Percentiles rank a stretch among this genome's conserved stretches.
Evolutionary conservation across 1,140 invertebrate genomes (phyloP).

Genomic region (Lepidurus packardi): DNA sequence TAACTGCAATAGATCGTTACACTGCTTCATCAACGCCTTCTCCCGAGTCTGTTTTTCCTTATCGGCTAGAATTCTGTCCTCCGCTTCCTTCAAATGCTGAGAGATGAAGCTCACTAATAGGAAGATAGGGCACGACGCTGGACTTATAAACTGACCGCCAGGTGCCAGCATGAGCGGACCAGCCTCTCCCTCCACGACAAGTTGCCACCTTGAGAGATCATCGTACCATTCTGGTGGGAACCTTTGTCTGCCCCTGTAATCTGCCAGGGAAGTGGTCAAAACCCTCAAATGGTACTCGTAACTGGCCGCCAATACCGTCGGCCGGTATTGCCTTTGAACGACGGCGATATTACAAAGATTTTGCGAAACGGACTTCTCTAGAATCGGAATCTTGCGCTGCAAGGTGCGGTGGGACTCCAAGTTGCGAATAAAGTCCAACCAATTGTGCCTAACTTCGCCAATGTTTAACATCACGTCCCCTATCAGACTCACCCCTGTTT

Average conservation of each 20-base stretch:
- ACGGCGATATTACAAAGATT: slow-evolving; percentile 74
- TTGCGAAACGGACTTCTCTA: slow-evolving; percentile 70
- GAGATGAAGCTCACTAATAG: slow-evolving; percentile 77
- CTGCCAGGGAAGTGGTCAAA: slow-evolving; percentile 72
- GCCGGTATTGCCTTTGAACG: slow-evolving; percentile 81
- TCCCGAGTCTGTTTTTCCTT: slow-evolving; percentile 73
- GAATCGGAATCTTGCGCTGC: slow-evolving; percentile 66
- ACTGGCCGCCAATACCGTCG: slow-evolving; percentile 70
- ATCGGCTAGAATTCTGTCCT: slow-evolving; percentile 62
- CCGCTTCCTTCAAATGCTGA: slow-evolving; percentile 66
- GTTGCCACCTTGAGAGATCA: slow-evolving; percentile 63
- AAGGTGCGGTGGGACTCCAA: slow-evolving; percentile 66
- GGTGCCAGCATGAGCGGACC: slow-evolving; percentile 88
- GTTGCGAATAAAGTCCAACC: slow-evolving; percentile 83
- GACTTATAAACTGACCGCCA: slow-evolving; percentile 85
- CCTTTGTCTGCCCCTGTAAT: slow-evolving; percentile 62
- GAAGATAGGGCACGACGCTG: slow-evolving; percentile 77
- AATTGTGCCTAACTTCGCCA: slow-evolving; percentile 82
- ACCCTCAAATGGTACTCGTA: slow-evolving; percentile 75
- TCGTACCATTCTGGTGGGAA: slow-evolving; percentile 60
- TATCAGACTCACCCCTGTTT: slow-evolving; percentile 80
- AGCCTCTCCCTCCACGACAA: slow-evolving; percentile 86
- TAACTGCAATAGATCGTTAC: slow-evolving; percentile 60
- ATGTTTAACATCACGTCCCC: slow-evolving; percentile 81
- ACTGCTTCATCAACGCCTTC: slow-evolving; percentile 59